These are phyloP conservation scores for Cepphus grylle DNA, from an alignment of 2,113 vertebrate species.

Conservation along the genomic window DNA sequence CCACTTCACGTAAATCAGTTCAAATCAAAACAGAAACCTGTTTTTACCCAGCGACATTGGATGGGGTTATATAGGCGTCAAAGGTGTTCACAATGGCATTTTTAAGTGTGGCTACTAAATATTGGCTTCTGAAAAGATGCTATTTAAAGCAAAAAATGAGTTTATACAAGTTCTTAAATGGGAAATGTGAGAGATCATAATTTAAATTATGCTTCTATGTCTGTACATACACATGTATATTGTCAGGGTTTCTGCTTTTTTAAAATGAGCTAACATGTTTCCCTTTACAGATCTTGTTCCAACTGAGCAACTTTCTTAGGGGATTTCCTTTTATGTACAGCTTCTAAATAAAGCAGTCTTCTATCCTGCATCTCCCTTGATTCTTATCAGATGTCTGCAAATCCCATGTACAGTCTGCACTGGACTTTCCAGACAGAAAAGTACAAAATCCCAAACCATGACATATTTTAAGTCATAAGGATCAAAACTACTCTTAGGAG, in stretches of 20 bases:
- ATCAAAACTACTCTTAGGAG: background rate
- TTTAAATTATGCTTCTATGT: background rate
- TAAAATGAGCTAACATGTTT: background rate
- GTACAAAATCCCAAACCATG: background rate
- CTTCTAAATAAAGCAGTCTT: slow-evolving; percentile 39
- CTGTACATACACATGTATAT: fast-evolving
- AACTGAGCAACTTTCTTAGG: background rate
- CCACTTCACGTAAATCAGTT: background rate
- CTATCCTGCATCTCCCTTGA: background rate
- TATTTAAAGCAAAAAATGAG: background rate
- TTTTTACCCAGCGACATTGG: background rate
- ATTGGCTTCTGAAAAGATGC: background rate
- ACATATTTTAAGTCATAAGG: background rate
- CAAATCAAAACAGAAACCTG: background rate
- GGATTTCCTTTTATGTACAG: slow-evolving; percentile 6
- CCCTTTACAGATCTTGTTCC: background rate
- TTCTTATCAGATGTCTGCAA: slow-evolving; percentile 35
- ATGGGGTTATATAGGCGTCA: background rate
- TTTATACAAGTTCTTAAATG: background rate
- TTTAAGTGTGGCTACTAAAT: background rate
- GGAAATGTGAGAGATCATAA: background rate
- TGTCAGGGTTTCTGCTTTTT: background rate
- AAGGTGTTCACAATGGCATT: background rate
- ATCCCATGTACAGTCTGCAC: background rate
- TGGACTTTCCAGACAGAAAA: background rate